phyloP scores from a whole-genome alignment of 2,797 vertebrate genomes.

The Chanos chanos region DNA sequence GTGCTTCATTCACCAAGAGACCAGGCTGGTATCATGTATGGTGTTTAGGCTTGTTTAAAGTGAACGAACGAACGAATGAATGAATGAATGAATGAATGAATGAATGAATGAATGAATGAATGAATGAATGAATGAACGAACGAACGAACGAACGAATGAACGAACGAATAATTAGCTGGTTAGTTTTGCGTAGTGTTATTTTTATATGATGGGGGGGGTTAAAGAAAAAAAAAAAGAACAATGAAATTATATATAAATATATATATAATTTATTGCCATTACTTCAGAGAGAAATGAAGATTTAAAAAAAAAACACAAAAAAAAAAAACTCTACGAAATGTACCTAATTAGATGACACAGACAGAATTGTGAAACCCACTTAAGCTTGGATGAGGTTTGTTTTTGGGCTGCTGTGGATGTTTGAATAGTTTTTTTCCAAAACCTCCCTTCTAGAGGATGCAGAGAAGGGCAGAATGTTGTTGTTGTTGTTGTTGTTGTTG shows the following conservation, averaged over 20 bases:
- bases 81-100: background rate
- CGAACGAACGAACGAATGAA: conserved; percentile 7
- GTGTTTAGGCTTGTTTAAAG: conserved; percentile 52
- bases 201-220: conserved; percentile 60
- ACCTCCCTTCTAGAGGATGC: no score
- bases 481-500: no score
- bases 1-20: conserved; percentile 45
- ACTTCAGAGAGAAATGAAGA: conserved; percentile 43
- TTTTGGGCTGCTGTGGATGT: no score
- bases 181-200: conserved; percentile 66
- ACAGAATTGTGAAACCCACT: no score
- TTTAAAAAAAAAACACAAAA: background rate
- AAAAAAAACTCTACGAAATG: background rate
- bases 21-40: conserved; percentile 34
- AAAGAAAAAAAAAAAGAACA: conserved; percentile 55
- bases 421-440: no score
- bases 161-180: background rate
- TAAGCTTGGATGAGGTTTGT: no score
- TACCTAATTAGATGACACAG: no score
- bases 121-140: conserved; percentile 49
- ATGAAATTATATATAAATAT: conserved; percentile 66
- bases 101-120: background rate
- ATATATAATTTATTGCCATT: conserved; percentile 70
- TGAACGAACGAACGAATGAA: conserved; percentile 47
- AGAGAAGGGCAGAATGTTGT: no score